Conservation (phyloP, 2,888 invertebrate species). For the Blastobasis lacticolella region DNA sequence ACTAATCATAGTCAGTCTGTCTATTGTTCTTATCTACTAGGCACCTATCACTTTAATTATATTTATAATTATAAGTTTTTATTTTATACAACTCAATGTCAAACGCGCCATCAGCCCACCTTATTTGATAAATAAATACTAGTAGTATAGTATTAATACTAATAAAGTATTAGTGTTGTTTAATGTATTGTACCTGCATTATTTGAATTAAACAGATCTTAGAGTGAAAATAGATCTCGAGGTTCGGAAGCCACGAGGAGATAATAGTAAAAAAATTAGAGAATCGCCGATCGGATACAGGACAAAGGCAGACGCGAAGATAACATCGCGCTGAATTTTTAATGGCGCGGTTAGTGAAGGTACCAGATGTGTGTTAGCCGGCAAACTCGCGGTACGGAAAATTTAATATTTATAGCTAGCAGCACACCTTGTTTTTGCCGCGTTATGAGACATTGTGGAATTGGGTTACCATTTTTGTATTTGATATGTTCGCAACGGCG, state of each 20-base stretch:
- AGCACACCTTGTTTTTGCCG: conserved; percentile 52
- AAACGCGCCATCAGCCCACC: no score
- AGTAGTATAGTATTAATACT: no score
- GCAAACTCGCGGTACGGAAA: conserved; percentile 51
- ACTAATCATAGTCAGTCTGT: no score
- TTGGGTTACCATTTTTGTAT: conserved; percentile 23
- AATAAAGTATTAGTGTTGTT: no score
- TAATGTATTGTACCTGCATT: no score
- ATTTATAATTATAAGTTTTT: no score
- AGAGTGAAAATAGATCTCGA: background rate
- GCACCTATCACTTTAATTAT: no score
- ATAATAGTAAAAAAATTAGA: background rate
- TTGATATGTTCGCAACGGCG: background rate
- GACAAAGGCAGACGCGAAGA: conserved; percentile 44
- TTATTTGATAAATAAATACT: no score
- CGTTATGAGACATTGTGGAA: conserved; percentile 42
- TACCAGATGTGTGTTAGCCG: conserved; percentile 52
- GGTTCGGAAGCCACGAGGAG: background rate
- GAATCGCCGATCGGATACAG: conserved; percentile 27
- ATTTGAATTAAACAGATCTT: no score
- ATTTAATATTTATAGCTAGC: conserved; percentile 67
- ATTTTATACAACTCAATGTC: no score
- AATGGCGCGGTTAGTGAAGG: conserved; percentile 53
- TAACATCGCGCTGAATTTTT: conserved; percentile 61
- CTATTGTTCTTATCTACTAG: no score